Base-by-base conservation (phyloP, 1,140 invertebrate species). In the Ptiloglossa arizonensis region DNA sequence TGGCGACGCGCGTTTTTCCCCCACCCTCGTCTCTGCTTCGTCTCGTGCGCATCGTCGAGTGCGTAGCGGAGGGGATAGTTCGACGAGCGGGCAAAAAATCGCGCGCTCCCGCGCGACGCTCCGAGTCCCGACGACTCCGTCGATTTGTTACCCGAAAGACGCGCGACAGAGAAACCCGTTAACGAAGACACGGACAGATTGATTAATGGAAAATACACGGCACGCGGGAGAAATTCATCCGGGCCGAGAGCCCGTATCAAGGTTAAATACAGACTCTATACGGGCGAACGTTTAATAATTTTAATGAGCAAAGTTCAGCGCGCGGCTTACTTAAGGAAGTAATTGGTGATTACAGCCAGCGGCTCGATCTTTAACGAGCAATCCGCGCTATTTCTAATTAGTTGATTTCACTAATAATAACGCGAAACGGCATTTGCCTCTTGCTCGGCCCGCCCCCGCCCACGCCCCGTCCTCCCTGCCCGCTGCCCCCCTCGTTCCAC, bases 311-410 rank as follows among this genome's bases (percentile, higher is more conserved):
- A 83, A 84, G 81, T 84, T 84, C 81, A 82, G 69, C 79, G 69
- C 68, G 57, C 75, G 67, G 82, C 79, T 82, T 82, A 71, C 76
- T 79, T 83, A 80, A 83, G 81, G 75, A 83, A 84, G 81, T 84
- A 84, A 84, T 83, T 84, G 82, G 82, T 70, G 81, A 84, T 83
- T 84, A 83, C 81, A 69, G 81, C 73, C 82, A 71, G 52, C 71
- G 71, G 81, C 69, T 76, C 81, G 67, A 84, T 84, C 82, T 80
- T 84, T 84, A 84, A 84, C 81, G 82, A 84, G 82, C 81, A 83
- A 80, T 83, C 81, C 80, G 69, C 67, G 82, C 82, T 75, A 84
- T 84, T 84, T 84, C 82, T 84, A 84, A 84, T 84, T 84, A 84
- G 82, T 84, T 83, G 82, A 83, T 84, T 84, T 84, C 81, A 71